Conservation (phyloP, 2,797 vertebrate species). For the Poeciliopsis turneri region DNA sequence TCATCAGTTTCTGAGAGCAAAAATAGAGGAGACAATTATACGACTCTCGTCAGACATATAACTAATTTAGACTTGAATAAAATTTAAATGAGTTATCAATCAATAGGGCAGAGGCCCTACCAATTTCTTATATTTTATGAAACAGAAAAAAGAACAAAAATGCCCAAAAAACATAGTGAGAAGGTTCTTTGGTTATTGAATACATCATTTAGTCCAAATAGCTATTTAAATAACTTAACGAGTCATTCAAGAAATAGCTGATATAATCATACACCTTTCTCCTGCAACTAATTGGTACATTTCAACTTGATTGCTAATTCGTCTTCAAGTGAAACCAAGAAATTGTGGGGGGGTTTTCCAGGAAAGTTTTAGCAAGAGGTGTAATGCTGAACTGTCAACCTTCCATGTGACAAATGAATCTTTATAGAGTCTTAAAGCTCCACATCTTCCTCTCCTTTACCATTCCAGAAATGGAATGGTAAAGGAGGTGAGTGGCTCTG, state of each 20-base stretch:
- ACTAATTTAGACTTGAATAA: background rate
- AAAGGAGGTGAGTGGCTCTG: background rate
- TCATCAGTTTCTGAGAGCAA: background rate
- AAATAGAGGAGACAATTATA: background rate
- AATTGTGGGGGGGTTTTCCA: background rate
- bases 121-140: too few species aligned
- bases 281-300: background rate
- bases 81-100: background rate
- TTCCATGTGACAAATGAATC: background rate
- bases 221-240: background rate
- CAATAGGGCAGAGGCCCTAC: too few species aligned
- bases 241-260: background rate
- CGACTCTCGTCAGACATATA: background rate
- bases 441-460: background rate
- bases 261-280: background rate
- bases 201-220: background rate
- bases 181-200: background rate
- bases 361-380: background rate
- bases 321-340: background rate
- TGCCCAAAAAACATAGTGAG: too few species aligned
- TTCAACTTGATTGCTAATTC: background rate
- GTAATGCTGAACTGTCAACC: background rate
- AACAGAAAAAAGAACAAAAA: too few species aligned
- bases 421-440: background rate
- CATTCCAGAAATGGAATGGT: too few species aligned